Percentiles rank a stretch among this genome's conserved stretches.
Evolutionary conservation across 1,140 invertebrate genomes (phyloP).

Genomic region (Metaphire vulgaris): DNA sequence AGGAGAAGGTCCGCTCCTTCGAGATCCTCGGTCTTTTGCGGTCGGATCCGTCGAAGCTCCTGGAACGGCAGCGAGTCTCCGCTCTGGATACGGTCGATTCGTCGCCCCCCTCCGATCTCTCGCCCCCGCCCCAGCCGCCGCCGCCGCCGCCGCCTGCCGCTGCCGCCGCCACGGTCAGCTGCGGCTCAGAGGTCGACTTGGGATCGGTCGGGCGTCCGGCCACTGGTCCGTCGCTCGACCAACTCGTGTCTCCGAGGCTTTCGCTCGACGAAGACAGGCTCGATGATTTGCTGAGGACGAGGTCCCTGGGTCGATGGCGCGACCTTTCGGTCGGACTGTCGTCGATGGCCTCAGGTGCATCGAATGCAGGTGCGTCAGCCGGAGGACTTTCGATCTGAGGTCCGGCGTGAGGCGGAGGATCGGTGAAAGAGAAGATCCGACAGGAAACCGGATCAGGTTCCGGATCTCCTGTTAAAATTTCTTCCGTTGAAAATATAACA

Average conservation of each 20-base stretch:
- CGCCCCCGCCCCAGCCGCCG: no score
- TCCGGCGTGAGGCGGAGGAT: conserved; percentile 4
- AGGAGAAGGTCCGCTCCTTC: conserved; percentile 54
- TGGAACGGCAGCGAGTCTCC: conserved; percentile 42
- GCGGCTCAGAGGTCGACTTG: conserved; percentile 1
- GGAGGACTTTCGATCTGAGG: not conserved
- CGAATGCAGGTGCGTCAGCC: not conserved
- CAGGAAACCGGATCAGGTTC: no score
- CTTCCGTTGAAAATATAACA: no score
- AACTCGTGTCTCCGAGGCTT: not conserved
- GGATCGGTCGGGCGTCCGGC: not conserved
- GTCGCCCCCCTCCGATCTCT: no score
- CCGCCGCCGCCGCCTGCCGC: no score
- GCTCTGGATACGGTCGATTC: not conserved
- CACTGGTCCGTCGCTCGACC: not conserved
- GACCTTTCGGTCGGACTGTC: not conserved
- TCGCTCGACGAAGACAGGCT: not conserved
- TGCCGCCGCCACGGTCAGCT: not conserved
- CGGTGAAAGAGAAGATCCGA: no score
- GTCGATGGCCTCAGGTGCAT: not conserved
- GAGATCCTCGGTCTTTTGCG: conserved; percentile 58
- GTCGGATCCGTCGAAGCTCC: conserved; percentile 55
- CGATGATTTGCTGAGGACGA: not conserved
- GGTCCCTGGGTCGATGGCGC: not conserved
- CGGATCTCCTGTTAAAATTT: no score